phyloP scores from a whole-genome alignment of 2,888 invertebrate genomes.

The Drosophila subsilvestris region DNA sequence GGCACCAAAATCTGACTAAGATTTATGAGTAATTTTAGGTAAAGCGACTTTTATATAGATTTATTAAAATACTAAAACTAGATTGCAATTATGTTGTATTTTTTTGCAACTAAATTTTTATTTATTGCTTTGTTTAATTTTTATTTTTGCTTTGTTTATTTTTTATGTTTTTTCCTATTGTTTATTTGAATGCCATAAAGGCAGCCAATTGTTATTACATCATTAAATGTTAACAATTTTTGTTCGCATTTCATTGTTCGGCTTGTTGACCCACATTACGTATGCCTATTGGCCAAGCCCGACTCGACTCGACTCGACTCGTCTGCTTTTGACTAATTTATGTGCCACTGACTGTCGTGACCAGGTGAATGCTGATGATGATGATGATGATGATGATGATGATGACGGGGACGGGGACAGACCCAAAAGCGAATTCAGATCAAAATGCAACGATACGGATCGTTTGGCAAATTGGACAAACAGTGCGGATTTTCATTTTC shows the following conservation, averaged over 20 bases:
- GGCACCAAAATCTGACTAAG: neutral
- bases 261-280: slow-evolving; percentile 27
- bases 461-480: slow-evolving; percentile 69
- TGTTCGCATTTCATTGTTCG: slow-evolving; percentile 18
- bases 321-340: slow-evolving; percentile 36
- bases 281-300: slow-evolving; percentile 2
- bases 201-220: neutral
- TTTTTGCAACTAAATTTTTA: neutral
- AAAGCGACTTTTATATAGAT: neutral
- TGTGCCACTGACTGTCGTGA: slow-evolving; percentile 11
- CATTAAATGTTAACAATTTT: neutral
- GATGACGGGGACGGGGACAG: neutral
- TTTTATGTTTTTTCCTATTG: slow-evolving; percentile 1
- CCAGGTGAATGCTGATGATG: slow-evolving; percentile 20
- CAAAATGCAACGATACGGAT: slow-evolving; percentile 64
- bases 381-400: slow-evolving; percentile 2
- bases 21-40: slow-evolving; percentile 1
- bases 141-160: neutral
- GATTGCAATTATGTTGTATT: neutral
- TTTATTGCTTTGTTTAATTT: neutral
- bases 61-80: slow-evolving; percentile 2
- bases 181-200: neutral
- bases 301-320: slow-evolving; percentile 44
- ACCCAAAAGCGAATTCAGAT: slow-evolving; percentile 46
- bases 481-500: slow-evolving; percentile 46